These are phyloP conservation scores for Aelia acuminata DNA, from an alignment of 2,888 invertebrate genomes.

Conservation along the genomic window DNA sequence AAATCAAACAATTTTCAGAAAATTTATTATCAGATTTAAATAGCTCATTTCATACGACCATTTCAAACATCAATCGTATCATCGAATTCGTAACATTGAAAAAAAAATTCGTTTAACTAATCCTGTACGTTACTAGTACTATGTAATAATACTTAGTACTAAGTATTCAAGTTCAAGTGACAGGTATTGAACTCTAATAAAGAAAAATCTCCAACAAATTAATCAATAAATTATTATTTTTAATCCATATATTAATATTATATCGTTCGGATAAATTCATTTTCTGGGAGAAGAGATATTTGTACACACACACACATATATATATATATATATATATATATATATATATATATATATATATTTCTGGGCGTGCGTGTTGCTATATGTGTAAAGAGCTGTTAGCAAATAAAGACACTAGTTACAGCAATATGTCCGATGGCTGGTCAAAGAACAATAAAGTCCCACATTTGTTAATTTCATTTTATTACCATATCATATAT, in stretches of 20 bases:
- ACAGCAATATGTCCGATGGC: neutral
- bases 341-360: neutral
- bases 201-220: too few relatives aligned
- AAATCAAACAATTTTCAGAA: neutral
- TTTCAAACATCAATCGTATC: neutral
- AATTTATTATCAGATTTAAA: neutral
- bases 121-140: neutral
- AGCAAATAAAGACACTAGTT: neutral
- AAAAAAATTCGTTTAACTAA: neutral
- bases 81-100: neutral
- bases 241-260: neutral
- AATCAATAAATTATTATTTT: too few relatives aligned
- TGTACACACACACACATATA: neutral
- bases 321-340: neutral
- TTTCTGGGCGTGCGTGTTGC: too few relatives aligned
- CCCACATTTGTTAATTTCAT: too few relatives aligned
- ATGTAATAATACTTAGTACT: too few relatives aligned
- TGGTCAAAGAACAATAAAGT: too few relatives aligned
- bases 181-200: too few relatives aligned
- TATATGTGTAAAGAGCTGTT: neutral
- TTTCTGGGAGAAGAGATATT: neutral
- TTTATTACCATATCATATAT: neutral
- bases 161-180: too few relatives aligned
- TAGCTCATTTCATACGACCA: neutral
- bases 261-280: neutral